A percentile compares a stretch with the other conserved stretches of the same genome.
Conservation (phyloP, 2,888 invertebrate genomes). For the Cataglyphis livida region DNA sequence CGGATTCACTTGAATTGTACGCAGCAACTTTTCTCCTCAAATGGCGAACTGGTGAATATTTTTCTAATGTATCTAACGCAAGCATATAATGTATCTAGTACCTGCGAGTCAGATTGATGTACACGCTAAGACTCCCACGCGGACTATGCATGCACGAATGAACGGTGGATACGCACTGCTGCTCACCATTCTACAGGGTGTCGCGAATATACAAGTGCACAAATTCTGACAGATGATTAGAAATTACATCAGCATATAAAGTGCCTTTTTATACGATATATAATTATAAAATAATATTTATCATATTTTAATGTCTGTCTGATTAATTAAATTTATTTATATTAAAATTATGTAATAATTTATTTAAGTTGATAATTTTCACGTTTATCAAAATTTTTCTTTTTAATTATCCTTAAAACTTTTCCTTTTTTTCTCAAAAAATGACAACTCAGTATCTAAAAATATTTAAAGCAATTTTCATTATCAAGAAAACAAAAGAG, state of each 20-base stretch:
- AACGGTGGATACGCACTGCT: constrained; percentile 77
- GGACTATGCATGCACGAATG: constrained; percentile 63
- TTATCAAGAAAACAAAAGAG: background rate
- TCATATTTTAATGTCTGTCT: background rate
- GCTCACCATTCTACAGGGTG: constrained; percentile 58
- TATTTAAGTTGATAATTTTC: constrained; percentile 3
- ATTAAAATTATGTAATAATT: background rate
- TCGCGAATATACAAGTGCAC: background rate
- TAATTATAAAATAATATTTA: background rate
- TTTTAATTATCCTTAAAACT: background rate
- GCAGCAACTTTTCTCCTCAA: constrained; percentile 24
- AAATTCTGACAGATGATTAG: background rate
- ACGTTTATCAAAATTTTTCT: background rate
- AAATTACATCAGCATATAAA: background rate
- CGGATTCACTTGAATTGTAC: constrained; percentile 19
- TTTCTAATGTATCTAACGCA: constrained; percentile 65
- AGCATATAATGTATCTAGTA: constrained; percentile 60
- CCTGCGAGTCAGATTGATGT: constrained; percentile 66
- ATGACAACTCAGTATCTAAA: background rate
- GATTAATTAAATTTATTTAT: background rate
- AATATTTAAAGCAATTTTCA: background rate
- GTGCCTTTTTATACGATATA: background rate
- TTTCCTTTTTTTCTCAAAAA: background rate
- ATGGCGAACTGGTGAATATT: constrained; percentile 54
- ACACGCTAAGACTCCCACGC: constrained; percentile 70